Evolutionary conservation across 2,888 invertebrate species (phyloP).

Genomic region (Dryadula phaetusa): DNA sequence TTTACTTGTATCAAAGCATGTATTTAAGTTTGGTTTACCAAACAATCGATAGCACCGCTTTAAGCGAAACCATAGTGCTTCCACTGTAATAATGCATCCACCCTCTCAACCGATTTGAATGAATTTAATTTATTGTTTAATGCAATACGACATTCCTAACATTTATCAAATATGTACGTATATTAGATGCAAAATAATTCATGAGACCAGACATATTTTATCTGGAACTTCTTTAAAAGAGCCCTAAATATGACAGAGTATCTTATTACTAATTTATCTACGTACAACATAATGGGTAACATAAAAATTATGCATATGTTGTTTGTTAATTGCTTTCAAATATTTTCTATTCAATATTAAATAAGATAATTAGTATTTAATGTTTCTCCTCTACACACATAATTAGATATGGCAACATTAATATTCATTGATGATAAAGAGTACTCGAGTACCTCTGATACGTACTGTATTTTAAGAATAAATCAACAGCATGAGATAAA

Average conservation of each 20-base stretch:
- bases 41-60: neutral
- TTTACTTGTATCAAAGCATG: neutral
- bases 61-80: slow-evolving; percentile 7
- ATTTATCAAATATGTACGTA: too few species aligned
- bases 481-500: neutral
- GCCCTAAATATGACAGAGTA: too few species aligned
- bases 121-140: neutral
- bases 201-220: too few species aligned
- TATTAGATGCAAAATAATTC: too few species aligned
- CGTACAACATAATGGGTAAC: too few species aligned
- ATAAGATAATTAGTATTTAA: neutral
- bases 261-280: too few species aligned
- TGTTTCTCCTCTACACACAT: neutral
- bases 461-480: neutral
- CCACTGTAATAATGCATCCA: neutral
- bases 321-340: too few species aligned
- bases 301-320: too few species aligned
- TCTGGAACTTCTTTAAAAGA: too few species aligned
- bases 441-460: neutral
- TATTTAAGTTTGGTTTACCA: neutral
- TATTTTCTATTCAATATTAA: too few species aligned
- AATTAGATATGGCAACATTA: neutral
- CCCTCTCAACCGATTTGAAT: neutral
- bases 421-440: neutral
- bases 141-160: too few species aligned